phyloP scores from a whole-genome alignment of 1,140 invertebrate species.

The Drosophila elegans region DNA sequence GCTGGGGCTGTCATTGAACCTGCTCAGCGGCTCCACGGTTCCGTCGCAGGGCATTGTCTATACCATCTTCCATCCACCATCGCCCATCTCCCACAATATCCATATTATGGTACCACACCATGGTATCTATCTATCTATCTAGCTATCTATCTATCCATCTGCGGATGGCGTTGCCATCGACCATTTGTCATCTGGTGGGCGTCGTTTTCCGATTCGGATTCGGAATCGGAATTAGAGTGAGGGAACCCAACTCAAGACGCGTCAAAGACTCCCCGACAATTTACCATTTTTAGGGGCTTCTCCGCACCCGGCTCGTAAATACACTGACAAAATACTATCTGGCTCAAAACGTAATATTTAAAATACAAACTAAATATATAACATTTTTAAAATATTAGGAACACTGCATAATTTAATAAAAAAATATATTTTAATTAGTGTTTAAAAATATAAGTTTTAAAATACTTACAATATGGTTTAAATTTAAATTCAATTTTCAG shows the following conservation, averaged over 20 bases:
- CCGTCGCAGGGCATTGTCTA: conserved; percentile 33
- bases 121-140: conserved; percentile 6
- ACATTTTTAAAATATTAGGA: too few relatives aligned
- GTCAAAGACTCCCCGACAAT: conserved; percentile 2
- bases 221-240: conserved; percentile 27
- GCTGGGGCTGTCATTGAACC: conserved; percentile 46
- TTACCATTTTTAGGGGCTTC: conserved; percentile 20
- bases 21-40: conserved; percentile 22
- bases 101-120: conserved; percentile 10
- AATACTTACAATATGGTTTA: too few relatives aligned
- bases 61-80: conserved; percentile 8
- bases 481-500: too few relatives aligned
- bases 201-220: conserved; percentile 22
- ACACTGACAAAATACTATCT: too few relatives aligned
- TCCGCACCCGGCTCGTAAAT: conserved; percentile 34
- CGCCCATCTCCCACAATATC: background rate
- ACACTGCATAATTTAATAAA: too few relatives aligned
- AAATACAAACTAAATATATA: too few relatives aligned
- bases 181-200: conserved; percentile 63
- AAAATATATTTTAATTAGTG: too few relatives aligned
- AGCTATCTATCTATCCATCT: conserved; percentile 25
- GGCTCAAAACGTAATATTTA: too few relatives aligned
- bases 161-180: conserved; percentile 27
- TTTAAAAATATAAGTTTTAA: too few relatives aligned
- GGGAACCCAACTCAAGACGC: conserved; percentile 27